These are phyloP conservation scores for Sarcophaga bullata DNA, from an alignment of 1,140 invertebrate species.

Conservation along the genomic window DNA sequence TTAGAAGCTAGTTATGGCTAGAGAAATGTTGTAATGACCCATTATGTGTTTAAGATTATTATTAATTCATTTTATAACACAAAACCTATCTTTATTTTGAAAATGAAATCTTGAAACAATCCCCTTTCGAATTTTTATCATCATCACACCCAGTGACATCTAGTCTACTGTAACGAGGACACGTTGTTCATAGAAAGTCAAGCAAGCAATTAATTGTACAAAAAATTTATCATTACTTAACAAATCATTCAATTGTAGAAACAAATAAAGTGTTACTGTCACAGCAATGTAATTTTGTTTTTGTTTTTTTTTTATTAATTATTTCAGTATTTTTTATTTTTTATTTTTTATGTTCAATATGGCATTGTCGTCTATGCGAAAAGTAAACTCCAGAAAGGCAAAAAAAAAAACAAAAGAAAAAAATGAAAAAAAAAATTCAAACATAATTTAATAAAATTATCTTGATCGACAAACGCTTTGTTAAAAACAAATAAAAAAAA, in stretches of 20 bases:
- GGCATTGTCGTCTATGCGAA: neutral
- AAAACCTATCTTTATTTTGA: no score
- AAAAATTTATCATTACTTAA: no score
- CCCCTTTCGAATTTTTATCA: neutral
- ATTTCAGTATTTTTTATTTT: neutral
- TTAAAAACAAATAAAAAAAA: neutral
- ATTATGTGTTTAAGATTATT: no score
- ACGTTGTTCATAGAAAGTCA: neutral
- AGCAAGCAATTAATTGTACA: neutral
- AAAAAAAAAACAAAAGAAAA: no score
- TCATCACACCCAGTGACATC: neutral
- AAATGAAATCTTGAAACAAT: no score
- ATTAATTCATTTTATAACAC: no score
- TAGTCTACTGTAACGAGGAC: conserved; percentile 1
- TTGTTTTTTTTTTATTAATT: neutral
- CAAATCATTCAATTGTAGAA: no score
- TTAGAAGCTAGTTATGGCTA: no score
- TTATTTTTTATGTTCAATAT: neutral
- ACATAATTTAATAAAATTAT: neutral
- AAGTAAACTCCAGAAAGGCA: neutral
- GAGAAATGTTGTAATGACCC: no score
- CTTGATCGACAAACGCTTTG: neutral
- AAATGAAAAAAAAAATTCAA: neutral
- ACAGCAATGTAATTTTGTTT: no score
- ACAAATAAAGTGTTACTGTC: no score